Percentiles rank a stretch among this genome's conserved stretches.
Evolutionary conservation across 2,797 vertebrate genomes (phyloP).

Genomic region (Odontamblyopus rebecca): DNA sequence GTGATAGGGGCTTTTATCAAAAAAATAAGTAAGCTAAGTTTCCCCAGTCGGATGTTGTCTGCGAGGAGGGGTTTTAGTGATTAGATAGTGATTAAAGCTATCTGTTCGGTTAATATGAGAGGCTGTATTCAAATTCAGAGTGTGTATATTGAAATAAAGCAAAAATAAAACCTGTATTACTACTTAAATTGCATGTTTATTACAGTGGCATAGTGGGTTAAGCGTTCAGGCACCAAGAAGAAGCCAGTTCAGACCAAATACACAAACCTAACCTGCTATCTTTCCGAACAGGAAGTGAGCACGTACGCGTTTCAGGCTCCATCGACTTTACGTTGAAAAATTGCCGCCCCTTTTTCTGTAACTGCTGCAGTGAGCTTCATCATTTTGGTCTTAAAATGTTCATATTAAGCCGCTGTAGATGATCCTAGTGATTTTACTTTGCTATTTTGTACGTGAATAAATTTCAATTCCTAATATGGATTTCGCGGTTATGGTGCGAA

Average conservation of each 20-base stretch:
- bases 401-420: too few species aligned
- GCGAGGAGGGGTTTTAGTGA: not conserved
- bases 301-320: too few species aligned
- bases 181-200: not conserved
- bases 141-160: not conserved
- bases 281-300: too few species aligned
- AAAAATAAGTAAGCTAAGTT: slow-evolving; percentile 33
- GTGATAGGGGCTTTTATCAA: slow-evolving; percentile 37
- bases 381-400: too few species aligned
- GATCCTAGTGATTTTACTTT: too few species aligned
- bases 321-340: too few species aligned
- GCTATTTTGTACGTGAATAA: too few species aligned
- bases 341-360: too few species aligned
- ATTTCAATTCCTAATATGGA: too few species aligned
- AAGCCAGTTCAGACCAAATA: not conserved
- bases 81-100: not conserved
- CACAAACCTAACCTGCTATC: too few species aligned
- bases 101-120: not conserved
- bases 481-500: too few species aligned
- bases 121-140: not conserved
- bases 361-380: too few species aligned
- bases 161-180: not conserved
- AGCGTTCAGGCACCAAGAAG: not conserved
- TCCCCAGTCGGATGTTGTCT: slow-evolving; percentile 6
- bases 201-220: not conserved